Evolutionary conservation across 2,113 vertebrate genomes (phyloP).

Genomic region (Porphyrio hochstetteri): DNA sequence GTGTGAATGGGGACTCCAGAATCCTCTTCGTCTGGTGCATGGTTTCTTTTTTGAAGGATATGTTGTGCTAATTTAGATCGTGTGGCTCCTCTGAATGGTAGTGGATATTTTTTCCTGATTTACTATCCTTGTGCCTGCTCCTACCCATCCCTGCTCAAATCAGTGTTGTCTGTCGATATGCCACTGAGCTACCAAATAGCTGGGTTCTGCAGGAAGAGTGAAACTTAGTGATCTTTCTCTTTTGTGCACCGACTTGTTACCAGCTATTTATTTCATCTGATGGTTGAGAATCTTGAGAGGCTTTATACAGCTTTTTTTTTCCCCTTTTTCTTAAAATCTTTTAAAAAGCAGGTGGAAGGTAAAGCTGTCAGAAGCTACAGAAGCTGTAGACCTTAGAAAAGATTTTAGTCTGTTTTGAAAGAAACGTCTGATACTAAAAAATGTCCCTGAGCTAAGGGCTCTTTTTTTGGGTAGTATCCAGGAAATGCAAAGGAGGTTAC

Average conservation of each 20-base stretch:
- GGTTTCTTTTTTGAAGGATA: background rate
- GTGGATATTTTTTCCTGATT: background rate
- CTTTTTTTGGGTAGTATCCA: background rate
- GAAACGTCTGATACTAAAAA: background rate
- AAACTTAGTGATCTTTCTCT: background rate
- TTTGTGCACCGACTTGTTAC: background rate
- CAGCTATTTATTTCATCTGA: background rate
- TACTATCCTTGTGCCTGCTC: background rate
- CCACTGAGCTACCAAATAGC: background rate
- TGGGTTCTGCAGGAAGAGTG: background rate
- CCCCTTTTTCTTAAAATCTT: background rate
- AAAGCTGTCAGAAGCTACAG: background rate
- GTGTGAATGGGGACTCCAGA: background rate
- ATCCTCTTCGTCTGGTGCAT: background rate
- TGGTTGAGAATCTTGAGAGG: background rate
- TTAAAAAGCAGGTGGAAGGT: slow-evolving; percentile 6
- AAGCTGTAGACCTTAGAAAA: background rate
- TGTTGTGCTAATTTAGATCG: background rate
- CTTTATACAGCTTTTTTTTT: background rate
- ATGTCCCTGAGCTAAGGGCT: background rate
- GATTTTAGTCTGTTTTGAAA: background rate
- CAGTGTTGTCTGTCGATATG: background rate
- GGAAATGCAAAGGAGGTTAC: background rate
- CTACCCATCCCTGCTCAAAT: background rate
- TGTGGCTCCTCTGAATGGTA: background rate